These are phyloP conservation scores for Oreohelix idahoensis DNA, from an alignment of 1,140 invertebrate genomes.

Conservation along the genomic window DNA sequence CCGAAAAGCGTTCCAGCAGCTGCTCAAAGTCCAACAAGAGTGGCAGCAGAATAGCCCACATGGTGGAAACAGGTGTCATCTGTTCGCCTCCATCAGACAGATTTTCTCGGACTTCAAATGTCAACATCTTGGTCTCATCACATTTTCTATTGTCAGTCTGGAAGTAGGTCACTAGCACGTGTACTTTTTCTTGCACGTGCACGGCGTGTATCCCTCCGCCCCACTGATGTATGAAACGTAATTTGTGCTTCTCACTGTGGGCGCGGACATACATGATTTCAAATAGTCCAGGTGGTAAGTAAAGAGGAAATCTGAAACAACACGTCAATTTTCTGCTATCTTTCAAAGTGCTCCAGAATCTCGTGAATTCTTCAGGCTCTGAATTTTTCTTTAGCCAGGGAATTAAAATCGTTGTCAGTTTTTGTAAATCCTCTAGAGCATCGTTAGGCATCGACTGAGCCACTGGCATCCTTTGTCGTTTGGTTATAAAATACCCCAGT, in stretches of 20 bases:
- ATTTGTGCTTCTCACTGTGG: conserved; percentile 53
- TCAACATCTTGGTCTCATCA: conserved; percentile 43
- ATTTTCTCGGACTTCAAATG: conserved; percentile 59
- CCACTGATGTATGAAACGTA: conserved; percentile 64
- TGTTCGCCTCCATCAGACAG: conserved; percentile 50
- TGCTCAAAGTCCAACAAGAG: conserved; percentile 66
- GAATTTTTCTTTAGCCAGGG: conserved; percentile 54
- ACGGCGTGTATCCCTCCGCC: conserved; percentile 61
- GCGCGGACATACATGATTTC: conserved; percentile 59
- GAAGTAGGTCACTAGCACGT: conserved; percentile 52
- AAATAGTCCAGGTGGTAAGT: conserved; percentile 67
- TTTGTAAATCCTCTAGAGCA: conserved; percentile 43
- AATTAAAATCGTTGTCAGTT: conserved; percentile 51
- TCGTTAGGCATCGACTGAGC: conserved; percentile 43
- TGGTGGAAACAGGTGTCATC: conserved; percentile 51
- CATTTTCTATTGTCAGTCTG: neutral
- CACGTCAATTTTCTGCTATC: conserved; percentile 46
- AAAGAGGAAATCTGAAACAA: conserved; percentile 59
- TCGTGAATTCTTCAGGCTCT: conserved; percentile 49
- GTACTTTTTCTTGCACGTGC: conserved; percentile 55
- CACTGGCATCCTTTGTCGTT: conserved; percentile 38
- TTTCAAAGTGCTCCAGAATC: conserved; percentile 44
- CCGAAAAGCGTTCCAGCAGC: conserved; percentile 60
- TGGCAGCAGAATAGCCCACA: conserved; percentile 65
- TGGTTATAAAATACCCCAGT: conserved; percentile 61